Evolutionary conservation across 2,113 vertebrate species (phyloP), one percentile per base, ranked within the genome.

Genomic region (Spilogale gracilis): DNA sequence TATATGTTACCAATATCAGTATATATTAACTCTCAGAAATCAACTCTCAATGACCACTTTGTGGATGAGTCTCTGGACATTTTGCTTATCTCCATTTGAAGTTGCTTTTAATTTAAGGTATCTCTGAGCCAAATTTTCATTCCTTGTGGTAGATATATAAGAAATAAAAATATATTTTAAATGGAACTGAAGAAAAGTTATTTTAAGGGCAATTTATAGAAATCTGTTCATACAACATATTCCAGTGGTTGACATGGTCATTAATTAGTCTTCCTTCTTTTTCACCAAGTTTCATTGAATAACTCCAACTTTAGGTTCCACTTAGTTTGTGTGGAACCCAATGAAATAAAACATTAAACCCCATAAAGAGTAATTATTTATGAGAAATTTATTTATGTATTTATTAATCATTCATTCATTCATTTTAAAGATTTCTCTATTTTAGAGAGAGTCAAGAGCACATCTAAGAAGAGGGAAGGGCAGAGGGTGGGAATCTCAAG

Each of bases 41-140:
- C 14, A 52, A 27, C 11, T 94, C 2, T 87, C 54, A 91, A 58
- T 60, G 13, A 74, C 3, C 6, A 67, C 23, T 86, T 54, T 69
- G 83, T 23, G n/a, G 11, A 5, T 65, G 45, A 92, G 30, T 81
- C 9, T 9, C 32, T 25, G 73, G 61, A 86, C 27, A 87, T 38
- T 91, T 87, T 67, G 38, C 50, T 94, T 48, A 74, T 67, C 48
- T 91, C 21, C 17, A 91, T 71, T 67, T 95, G 60, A 60, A 85
- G 74, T 86, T 86, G 8, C 61, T 96, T 89, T 61, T 85, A 92
- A 89, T 60, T 93, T 83, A 78, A 52, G 4, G 52, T 67, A 73
- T 92, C 91, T 93, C 38, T 81, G 21, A 92, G 45, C 32, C 14
- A 9, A 9, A 69, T 92, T 61, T 78, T 48, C 94, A 27, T 87